Evolutionary conservation across 2,113 vertebrate species (phyloP).

Genomic region (Hippocampus abdominalis): DNA sequence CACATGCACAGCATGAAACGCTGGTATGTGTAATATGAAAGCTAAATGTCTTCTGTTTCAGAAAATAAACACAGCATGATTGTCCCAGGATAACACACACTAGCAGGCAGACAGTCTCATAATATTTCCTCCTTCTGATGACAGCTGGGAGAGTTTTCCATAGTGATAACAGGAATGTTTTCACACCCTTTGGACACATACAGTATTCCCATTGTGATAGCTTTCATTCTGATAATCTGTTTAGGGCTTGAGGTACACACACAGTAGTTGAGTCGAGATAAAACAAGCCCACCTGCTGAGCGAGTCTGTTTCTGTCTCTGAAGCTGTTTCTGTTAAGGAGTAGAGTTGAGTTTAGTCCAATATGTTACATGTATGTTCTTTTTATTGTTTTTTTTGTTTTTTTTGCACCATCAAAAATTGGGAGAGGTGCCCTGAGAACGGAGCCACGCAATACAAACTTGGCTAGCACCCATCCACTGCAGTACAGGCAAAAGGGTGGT

Average conservation of each 20-base stretch:
- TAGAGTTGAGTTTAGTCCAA: background rate
- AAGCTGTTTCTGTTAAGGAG: background rate
- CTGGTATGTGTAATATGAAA: constrained; percentile 61
- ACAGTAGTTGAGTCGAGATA: constrained; percentile 17
- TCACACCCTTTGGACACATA: constrained; percentile 61
- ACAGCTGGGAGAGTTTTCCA: constrained; percentile 70
- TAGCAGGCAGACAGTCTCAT: constrained; percentile 62
- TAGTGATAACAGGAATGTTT: constrained; percentile 69
- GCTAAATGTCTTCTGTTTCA: constrained; percentile 63
- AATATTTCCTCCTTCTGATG: constrained; percentile 66
- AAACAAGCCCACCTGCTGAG: constrained; percentile 23
- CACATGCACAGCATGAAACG: constrained; percentile 56
- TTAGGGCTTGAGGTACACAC: constrained; percentile 18
- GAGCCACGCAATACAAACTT: background rate
- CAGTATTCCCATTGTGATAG: constrained; percentile 48
- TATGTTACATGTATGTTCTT: background rate
- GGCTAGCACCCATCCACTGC: background rate
- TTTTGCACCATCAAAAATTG: background rate
- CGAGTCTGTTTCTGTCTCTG: background rate
- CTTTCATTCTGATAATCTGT: constrained; percentile 39
- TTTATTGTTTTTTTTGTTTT: background rate
- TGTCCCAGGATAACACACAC: constrained; percentile 65
- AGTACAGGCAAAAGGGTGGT: background rate
- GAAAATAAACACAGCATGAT: constrained; percentile 71
- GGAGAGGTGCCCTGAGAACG: background rate